Evolutionary conservation across 2,797 vertebrate species (phyloP).

Genomic region (Catamblyrhynchus diadema): DNA sequence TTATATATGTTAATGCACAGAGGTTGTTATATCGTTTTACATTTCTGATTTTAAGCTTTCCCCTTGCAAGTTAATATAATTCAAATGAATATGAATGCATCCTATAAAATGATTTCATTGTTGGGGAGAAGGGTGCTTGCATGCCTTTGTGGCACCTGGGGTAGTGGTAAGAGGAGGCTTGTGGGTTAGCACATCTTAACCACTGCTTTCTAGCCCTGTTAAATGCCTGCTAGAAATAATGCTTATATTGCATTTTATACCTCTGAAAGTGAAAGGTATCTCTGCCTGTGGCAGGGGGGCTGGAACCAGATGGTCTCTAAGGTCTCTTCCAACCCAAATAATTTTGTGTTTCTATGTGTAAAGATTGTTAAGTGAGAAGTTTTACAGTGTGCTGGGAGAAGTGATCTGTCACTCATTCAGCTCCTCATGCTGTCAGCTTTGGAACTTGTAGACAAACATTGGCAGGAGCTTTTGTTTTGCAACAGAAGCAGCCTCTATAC

Average conservation of each 20-base stretch:
- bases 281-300: not conserved
- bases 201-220: not conserved
- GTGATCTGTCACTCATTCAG: not conserved
- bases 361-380: not conserved
- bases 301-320: not conserved
- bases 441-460: not conserved
- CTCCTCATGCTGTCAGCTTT: not conserved
- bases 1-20: not conserved
- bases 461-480: not conserved
- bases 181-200: not conserved
- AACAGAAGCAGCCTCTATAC: fast-evolving
- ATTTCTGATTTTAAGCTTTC: not conserved
- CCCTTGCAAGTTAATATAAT: not conserved
- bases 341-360: not conserved
- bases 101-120: not conserved
- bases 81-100: not conserved
- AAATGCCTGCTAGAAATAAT: not conserved
- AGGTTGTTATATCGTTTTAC: not conserved
- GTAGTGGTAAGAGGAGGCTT: not conserved
- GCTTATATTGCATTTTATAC: not conserved
- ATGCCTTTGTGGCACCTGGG: not conserved
- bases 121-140: not conserved
- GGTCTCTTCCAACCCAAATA: not conserved
- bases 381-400: not conserved
- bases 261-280: not conserved